Evolutionary conservation across 1,140 invertebrate genomes (phyloP).

Genomic region (Drosophila eugracilis): DNA sequence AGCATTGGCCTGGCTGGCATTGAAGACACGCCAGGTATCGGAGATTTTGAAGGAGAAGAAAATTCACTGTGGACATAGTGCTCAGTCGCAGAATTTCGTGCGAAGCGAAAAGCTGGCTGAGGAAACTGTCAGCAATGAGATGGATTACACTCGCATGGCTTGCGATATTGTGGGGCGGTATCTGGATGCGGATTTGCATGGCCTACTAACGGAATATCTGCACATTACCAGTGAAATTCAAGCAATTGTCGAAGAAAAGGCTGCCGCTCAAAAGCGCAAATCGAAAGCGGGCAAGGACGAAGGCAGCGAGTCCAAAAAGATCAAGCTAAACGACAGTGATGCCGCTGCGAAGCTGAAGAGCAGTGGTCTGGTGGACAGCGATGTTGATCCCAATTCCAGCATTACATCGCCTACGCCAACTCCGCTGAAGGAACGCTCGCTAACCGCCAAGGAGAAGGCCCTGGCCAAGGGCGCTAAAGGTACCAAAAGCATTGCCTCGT

Average conservation of each 20-base stretch:
- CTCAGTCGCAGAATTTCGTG: slow-evolving; percentile 89
- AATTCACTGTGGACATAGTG: slow-evolving; percentile 89
- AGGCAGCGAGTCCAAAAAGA: slow-evolving; percentile 62
- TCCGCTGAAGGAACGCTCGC: slow-evolving; percentile 84
- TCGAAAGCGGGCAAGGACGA: slow-evolving; percentile 49
- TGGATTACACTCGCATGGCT: slow-evolving; percentile 79
- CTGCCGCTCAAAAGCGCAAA: slow-evolving; percentile 67
- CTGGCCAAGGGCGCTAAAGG: slow-evolving; percentile 90
- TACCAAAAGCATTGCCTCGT: slow-evolving; percentile 90
- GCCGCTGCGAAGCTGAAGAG: slow-evolving; percentile 41
- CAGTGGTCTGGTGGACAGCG: slow-evolving; percentile 61
- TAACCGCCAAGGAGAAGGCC: slow-evolving; percentile 89
- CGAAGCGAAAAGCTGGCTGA: slow-evolving; percentile 86
- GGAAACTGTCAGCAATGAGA: slow-evolving; percentile 70
- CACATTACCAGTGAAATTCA: slow-evolving; percentile 73
- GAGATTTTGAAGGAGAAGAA: slow-evolving; percentile 88
- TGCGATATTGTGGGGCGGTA: slow-evolving; percentile 76
- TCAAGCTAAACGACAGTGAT: slow-evolving; percentile 57
- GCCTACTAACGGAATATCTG: slow-evolving; percentile 56
- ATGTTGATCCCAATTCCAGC: slow-evolving; percentile 39
- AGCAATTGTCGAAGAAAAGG: slow-evolving; percentile 63
- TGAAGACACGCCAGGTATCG: slow-evolving; percentile 88
- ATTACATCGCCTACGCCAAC: slow-evolving; percentile 27
- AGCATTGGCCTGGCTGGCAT: slow-evolving; percentile 89
- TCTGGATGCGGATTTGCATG: slow-evolving; percentile 67